Conservation (phyloP, 2,888 invertebrate genomes). For the Andrena trimmerana region DNA sequence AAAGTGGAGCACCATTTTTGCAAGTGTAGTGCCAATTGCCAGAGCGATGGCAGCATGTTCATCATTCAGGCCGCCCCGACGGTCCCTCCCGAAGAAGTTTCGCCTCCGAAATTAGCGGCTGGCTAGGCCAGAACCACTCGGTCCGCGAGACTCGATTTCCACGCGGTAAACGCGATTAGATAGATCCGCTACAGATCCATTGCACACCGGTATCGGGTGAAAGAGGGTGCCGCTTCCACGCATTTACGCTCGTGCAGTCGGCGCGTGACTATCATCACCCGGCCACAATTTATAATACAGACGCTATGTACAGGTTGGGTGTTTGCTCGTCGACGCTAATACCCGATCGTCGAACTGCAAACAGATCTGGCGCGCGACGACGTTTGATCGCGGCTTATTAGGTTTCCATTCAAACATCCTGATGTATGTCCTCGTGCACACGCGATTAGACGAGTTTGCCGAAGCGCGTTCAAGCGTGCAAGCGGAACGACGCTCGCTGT, state of each 20-base stretch:
- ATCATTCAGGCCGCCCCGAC: not conserved
- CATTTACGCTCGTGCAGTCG: conserved; percentile 33
- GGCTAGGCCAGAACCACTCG: conserved; percentile 24
- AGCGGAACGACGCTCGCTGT: not conserved
- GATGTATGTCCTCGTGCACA: not conserved
- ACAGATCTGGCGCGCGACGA: conserved; percentile 24
- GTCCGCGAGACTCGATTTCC: conserved; percentile 45
- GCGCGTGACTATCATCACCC: conserved; percentile 65
- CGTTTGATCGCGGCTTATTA: conserved; percentile 15
- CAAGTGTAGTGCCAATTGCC: not conserved
- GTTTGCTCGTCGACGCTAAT: conserved; percentile 63
- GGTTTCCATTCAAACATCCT: not conserved
- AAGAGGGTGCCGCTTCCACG: conserved; percentile 21
- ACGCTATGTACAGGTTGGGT: conserved; percentile 72
- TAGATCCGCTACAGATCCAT: conserved; percentile 14
- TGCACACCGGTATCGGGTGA: conserved; percentile 16
- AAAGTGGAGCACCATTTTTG: not conserved
- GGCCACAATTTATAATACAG: conserved; percentile 76
- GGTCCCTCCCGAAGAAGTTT: conserved; percentile 1
- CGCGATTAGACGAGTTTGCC: not conserved
- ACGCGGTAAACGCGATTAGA: conserved; percentile 40
- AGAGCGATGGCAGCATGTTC: not conserved
- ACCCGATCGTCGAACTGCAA: conserved; percentile 52
- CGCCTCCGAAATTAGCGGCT: not conserved
- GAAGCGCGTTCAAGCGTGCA: not conserved